These are phyloP conservation scores for Uria lomvia DNA, from an alignment of 2,113 vertebrate species.

Conservation along the genomic window DNA sequence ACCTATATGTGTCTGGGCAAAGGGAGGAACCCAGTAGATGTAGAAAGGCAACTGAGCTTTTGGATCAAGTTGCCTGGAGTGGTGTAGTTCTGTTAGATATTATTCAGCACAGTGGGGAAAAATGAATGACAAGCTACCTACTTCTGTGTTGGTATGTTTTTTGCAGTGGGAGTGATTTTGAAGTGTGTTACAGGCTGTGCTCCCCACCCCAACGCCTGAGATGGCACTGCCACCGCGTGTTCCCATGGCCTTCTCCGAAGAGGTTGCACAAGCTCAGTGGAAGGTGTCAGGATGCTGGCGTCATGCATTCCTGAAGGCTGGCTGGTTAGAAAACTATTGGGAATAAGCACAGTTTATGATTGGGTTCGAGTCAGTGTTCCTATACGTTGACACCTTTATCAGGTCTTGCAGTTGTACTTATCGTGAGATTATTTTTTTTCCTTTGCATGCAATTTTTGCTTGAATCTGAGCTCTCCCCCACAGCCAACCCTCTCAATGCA, in stretches of 20 bases:
- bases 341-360: neutral
- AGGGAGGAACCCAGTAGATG: neutral
- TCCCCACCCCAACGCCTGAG: accelerated
- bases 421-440: neutral
- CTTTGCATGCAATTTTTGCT: neutral
- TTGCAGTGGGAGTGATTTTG: neutral
- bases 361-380: neutral
- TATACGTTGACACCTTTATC: neutral
- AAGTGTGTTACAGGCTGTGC: neutral
- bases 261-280: neutral
- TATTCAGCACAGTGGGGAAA: neutral
- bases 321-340: neutral
- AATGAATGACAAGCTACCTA: neutral
- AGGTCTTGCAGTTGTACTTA: neutral
- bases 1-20: accelerated
- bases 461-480: neutral
- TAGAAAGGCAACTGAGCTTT: neutral
- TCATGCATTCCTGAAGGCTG: neutral
- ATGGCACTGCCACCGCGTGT: neutral
- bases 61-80: neutral
- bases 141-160: neutral
- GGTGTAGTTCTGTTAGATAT: neutral
- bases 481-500: neutral
- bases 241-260: neutral
- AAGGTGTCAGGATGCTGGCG: neutral